A percentile compares a stretch with the other conserved stretches of the same genome.
Conservation (phyloP, 1,140 invertebrate genomes). For the Heterodera schachtii region DNA sequence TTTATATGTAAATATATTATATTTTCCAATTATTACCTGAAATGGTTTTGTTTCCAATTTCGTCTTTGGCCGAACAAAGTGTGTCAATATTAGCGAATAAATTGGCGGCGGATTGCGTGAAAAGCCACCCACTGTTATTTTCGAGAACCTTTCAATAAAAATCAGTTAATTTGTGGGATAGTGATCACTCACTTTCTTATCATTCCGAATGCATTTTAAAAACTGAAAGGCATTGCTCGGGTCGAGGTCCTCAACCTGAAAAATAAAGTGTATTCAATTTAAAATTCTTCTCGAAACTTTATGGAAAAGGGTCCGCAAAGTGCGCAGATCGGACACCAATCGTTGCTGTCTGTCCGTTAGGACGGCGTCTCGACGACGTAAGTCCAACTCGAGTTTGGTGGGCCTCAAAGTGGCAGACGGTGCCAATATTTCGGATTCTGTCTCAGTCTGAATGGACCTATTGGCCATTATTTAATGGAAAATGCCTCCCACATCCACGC, state of each 20-base stretch:
- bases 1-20: not conserved
- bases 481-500: conserved; percentile 41
- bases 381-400: conserved; percentile 49
- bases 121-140: conserved; percentile 60
- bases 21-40: conserved; percentile 14
- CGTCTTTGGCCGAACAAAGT: conserved; percentile 45
- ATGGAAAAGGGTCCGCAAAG: conserved; percentile 48
- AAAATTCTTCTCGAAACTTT: conserved; percentile 29
- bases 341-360: conserved; percentile 56
- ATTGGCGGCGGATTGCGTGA: conserved; percentile 55
- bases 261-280: not conserved
- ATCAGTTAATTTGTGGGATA: not conserved
- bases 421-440: conserved; percentile 38
- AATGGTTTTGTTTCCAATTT: conserved; percentile 43
- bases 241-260: conserved; percentile 58
- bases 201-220: conserved; percentile 46
- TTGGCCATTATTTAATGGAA: conserved; percentile 13
- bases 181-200: conserved; percentile 55
- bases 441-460: conserved; percentile 25
- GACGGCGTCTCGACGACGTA: conserved; percentile 41
- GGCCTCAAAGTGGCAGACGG: conserved; percentile 41
- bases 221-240: conserved; percentile 48
- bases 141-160: conserved; percentile 40
- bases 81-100: conserved; percentile 51
- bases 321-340: conserved; percentile 51